A percentile compares a stretch with the other conserved stretches of the same genome.
phyloP scores from a whole-genome alignment of 2,113 vertebrate genomes.

The Burhinus oedicnemus region DNA sequence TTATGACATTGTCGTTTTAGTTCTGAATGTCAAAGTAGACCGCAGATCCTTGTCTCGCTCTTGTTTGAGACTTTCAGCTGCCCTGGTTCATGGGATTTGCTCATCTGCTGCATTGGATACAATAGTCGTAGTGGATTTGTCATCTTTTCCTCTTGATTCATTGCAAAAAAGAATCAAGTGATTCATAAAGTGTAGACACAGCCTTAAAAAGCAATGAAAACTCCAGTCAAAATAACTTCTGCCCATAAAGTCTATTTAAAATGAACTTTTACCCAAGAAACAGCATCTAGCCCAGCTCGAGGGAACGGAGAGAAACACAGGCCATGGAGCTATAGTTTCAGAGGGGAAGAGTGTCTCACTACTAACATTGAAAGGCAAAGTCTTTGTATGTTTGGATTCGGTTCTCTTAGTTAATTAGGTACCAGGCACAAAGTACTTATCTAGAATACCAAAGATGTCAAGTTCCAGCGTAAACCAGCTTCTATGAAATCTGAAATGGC shows the following conservation, averaged over 20 bases:
- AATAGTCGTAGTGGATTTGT: not conserved
- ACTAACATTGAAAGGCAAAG: not conserved
- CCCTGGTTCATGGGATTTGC: not conserved
- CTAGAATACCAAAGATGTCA: not conserved
- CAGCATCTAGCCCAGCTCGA: not conserved
- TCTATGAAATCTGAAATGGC: not conserved
- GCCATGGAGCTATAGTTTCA: not conserved
- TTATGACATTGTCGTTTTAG: not conserved
- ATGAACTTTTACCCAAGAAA: not conserved
- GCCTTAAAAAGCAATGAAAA: slow-evolving; percentile 59
- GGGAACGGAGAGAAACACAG: not conserved
- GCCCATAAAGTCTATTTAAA: not conserved
- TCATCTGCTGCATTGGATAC: not conserved
- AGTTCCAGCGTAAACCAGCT: not conserved
- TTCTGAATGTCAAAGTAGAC: not conserved
- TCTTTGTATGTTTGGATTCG: not conserved
- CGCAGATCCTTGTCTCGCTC: not conserved
- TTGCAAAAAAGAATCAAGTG: slow-evolving; percentile 16
- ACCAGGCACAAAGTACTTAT: not conserved
- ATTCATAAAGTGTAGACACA: slow-evolving; percentile 61
- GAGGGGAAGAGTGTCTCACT: not conserved
- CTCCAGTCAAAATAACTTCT: not conserved
- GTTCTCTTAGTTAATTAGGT: not conserved
- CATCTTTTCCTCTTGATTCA: slow-evolving; percentile 31
- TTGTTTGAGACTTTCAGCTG: not conserved